These are phyloP conservation scores for Idaea biselata DNA, from an alignment of 2,888 invertebrate genomes.

Conservation along the genomic window DNA sequence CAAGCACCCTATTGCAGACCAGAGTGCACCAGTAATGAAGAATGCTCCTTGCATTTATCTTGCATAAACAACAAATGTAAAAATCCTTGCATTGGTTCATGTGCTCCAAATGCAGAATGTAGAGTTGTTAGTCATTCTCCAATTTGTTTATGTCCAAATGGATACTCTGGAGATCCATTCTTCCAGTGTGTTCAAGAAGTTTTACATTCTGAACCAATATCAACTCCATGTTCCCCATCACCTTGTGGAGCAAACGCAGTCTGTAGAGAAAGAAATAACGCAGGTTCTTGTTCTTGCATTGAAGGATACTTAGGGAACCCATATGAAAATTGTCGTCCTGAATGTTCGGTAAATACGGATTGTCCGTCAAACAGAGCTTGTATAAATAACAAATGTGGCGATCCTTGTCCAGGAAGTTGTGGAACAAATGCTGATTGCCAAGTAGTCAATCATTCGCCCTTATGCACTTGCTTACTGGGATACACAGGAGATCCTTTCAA, in stretches of 20 bases:
- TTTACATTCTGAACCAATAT: slow-evolving; percentile 51
- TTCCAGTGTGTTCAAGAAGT: slow-evolving; percentile 77
- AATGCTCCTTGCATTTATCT: slow-evolving; percentile 84
- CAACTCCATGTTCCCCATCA: slow-evolving; percentile 82
- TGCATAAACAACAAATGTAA: slow-evolving; percentile 89
- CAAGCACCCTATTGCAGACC: slow-evolving; percentile 88
- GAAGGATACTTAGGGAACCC: slow-evolving; percentile 89
- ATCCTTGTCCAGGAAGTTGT: slow-evolving; percentile 90
- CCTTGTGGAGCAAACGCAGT: slow-evolving; percentile 84
- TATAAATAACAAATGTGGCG: slow-evolving; percentile 85
- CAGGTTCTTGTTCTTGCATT: slow-evolving; percentile 85
- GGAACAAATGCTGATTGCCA: slow-evolving; percentile 87
- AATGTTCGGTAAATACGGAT: slow-evolving; percentile 87
- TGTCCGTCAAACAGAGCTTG: slow-evolving; percentile 86
- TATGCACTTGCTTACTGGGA: slow-evolving; percentile 84
- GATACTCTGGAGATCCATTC: slow-evolving; percentile 89
- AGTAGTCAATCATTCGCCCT: slow-evolving; percentile 85
- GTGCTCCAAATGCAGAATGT: slow-evolving; percentile 87
- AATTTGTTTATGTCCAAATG: slow-evolving; percentile 84
- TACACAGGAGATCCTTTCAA: slow-evolving; percentile 89
- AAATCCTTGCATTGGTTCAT: slow-evolving; percentile 87
- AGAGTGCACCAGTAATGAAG: slow-evolving; percentile 89
- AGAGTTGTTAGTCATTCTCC: slow-evolving; percentile 89
- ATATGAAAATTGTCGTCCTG: slow-evolving; percentile 88
- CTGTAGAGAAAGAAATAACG: slow-evolving; percentile 81